Evolutionary conservation across 2,888 invertebrate genomes (phyloP).

Genomic region (Clepsis dumicolana): DNA sequence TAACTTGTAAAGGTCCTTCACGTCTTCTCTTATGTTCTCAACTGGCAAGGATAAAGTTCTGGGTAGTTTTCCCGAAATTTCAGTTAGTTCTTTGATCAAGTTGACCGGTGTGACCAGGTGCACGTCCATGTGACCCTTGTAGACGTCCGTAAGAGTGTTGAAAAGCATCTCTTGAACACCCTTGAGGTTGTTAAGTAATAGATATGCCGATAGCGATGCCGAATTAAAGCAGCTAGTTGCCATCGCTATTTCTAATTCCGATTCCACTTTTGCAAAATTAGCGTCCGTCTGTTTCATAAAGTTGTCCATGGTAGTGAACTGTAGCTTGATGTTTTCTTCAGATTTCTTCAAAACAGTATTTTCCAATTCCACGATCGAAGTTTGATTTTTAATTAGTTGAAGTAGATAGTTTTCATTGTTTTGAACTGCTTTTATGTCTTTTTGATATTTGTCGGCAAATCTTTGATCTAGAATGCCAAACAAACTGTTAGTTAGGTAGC

Average conservation of each 20-base stretch:
- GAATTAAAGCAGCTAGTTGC: constrained; percentile 39
- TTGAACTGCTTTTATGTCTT: constrained; percentile 33
- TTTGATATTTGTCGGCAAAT: constrained; percentile 41
- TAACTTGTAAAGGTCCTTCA: constrained; percentile 46
- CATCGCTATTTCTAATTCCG: constrained; percentile 14
- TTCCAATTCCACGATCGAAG: constrained; percentile 40
- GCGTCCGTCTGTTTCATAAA: constrained; percentile 32
- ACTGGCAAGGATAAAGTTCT: constrained; percentile 43
- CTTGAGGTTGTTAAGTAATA: constrained; percentile 34
- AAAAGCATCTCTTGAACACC: too few species aligned
- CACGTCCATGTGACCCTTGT: too few species aligned
- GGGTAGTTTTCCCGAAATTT: constrained; percentile 45
- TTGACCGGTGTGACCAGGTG: too few species aligned
- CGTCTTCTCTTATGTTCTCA: constrained; percentile 42
- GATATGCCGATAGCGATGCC: constrained; percentile 27
- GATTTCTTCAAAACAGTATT: constrained; percentile 37
- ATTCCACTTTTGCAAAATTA: constrained; percentile 11
- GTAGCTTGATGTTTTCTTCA: constrained; percentile 4
- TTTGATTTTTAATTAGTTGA: constrained; percentile 39
- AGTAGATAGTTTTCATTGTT: constrained; percentile 38
- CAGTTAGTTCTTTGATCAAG: constrained; percentile 43
- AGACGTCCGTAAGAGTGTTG: too few species aligned
- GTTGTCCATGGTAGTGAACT: constrained; percentile 3
- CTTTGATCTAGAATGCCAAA: constrained; percentile 42
- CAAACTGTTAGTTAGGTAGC: constrained; percentile 35